Percentiles rank a stretch among this genome's conserved stretches.
Evolutionary conservation across 2,113 vertebrate genomes (phyloP).

Genomic region (Gila orcuttii): DNA sequence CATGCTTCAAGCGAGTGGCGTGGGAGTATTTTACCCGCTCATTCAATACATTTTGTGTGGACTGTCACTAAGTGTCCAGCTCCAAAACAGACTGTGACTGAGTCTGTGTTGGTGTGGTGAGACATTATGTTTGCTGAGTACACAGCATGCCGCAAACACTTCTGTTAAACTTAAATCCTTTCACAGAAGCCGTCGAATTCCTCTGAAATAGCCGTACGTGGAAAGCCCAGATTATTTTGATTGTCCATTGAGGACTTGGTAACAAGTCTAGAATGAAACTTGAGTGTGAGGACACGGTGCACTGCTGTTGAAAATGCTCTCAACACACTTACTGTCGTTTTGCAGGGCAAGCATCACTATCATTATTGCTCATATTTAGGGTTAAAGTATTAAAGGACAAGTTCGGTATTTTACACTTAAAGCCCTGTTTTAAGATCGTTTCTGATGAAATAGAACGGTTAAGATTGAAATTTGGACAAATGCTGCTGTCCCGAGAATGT

Average conservation of each 20-base stretch:
- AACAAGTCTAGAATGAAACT: constrained; percentile 18
- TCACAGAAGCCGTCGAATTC: constrained; percentile 59
- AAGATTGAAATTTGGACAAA: too few species aligned
- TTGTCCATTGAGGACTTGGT: constrained; percentile 16
- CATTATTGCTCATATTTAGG: neutral
- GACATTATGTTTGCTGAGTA: constrained; percentile 62
- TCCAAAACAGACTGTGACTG: constrained; percentile 39
- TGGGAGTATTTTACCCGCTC: constrained; percentile 34
- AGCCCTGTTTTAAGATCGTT: too few species aligned
- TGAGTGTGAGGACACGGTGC: neutral
- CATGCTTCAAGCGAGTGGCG: neutral
- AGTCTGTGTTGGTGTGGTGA: constrained; percentile 37
- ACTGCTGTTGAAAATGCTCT: neutral
- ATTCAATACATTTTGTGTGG: constrained; percentile 27
- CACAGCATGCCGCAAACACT: constrained; percentile 58
- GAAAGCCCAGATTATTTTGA: constrained; percentile 52
- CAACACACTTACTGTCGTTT: neutral
- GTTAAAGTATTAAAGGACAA: too few species aligned
- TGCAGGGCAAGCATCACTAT: neutral
- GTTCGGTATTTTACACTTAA: too few species aligned
- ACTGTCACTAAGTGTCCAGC: constrained; percentile 25
- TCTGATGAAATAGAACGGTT: too few species aligned
- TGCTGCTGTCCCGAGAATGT: too few species aligned
- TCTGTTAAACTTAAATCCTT: constrained; percentile 67
- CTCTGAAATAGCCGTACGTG: constrained; percentile 55